Conservation (phyloP, 2,113 vertebrate genomes). For the Zosterops pallidus region DNA sequence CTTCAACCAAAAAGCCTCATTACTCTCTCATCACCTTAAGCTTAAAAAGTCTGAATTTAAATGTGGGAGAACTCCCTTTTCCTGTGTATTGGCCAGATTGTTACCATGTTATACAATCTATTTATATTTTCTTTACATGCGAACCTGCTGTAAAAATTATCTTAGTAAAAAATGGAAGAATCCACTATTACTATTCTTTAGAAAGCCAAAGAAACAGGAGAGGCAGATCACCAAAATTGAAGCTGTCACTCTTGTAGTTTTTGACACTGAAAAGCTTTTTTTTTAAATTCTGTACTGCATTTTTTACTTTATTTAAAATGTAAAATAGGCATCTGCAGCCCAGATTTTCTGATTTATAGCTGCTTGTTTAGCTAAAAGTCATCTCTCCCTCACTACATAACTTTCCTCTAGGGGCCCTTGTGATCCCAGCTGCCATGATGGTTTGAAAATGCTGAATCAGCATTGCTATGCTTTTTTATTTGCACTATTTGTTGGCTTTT, state of each 20-base stretch:
- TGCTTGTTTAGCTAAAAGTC: conserved; percentile 5
- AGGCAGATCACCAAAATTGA: not conserved
- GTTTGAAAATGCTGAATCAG: not conserved
- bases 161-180: not conserved
- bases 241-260: not conserved
- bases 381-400: not conserved
- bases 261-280: not conserved
- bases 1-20: not conserved
- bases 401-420: not conserved
- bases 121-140: not conserved
- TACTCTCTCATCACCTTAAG: not conserved
- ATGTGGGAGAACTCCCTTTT: not conserved
- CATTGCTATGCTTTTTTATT: not conserved
- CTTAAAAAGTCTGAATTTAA: not conserved
- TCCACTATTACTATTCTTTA: not conserved
- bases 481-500: not conserved
- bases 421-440: not conserved
- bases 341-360: not conserved
- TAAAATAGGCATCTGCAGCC: not conserved
- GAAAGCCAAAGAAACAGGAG: conserved; percentile 17
- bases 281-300: not conserved
- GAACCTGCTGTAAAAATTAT: not conserved
- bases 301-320: not conserved
- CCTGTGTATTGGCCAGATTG: not conserved
- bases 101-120: not conserved